Percentiles rank a stretch among this genome's conserved stretches.
Conservation (phyloP, 2,113 vertebrate genomes). For the Micronycteris hirsuta region DNA sequence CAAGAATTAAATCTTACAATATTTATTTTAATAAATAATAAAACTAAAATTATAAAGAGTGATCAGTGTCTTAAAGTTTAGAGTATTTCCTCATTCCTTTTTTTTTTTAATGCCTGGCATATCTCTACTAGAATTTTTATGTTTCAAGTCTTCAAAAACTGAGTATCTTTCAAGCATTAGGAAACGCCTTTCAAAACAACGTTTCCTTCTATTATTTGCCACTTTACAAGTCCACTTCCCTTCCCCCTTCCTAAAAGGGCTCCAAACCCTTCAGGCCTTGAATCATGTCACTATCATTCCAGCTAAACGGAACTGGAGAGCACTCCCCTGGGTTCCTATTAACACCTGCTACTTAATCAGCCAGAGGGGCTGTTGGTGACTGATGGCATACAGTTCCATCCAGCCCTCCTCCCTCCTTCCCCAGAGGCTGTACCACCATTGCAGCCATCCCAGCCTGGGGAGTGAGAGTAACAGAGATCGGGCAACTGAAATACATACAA, state of each 20-base stretch:
- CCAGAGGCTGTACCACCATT: not conserved
- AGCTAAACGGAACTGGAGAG: slow-evolving; percentile 48
- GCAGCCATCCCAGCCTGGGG: not conserved
- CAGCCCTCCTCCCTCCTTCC: not conserved
- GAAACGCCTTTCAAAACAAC: slow-evolving; percentile 17
- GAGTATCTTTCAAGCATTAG: not conserved
- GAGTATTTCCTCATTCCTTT: not conserved
- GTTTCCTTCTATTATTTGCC: slow-evolving; percentile 34
- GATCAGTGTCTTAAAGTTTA: not conserved
- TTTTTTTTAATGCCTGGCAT: not conserved
- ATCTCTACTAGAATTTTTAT: slow-evolving; percentile 1
- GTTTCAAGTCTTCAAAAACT: slow-evolving; percentile 22
- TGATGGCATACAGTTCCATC: slow-evolving; percentile 45
- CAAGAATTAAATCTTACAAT: not conserved
- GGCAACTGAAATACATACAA: not conserved
- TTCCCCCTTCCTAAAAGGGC: slow-evolving; percentile 1
- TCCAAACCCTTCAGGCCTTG: slow-evolving; percentile 65
- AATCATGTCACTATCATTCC: slow-evolving; percentile 67
- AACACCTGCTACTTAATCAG: slow-evolving; percentile 77
- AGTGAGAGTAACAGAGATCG: not conserved
- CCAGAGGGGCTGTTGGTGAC: slow-evolving; percentile 70
- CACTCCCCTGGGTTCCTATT: slow-evolving; percentile 75
- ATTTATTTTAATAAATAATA: slow-evolving; percentile 3
- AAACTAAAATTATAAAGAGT: not conserved
- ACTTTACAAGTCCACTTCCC: slow-evolving; percentile 37